Evolutionary conservation across 2,797 vertebrate species (phyloP).

Genomic region (Anolis apletophallus): DNA sequence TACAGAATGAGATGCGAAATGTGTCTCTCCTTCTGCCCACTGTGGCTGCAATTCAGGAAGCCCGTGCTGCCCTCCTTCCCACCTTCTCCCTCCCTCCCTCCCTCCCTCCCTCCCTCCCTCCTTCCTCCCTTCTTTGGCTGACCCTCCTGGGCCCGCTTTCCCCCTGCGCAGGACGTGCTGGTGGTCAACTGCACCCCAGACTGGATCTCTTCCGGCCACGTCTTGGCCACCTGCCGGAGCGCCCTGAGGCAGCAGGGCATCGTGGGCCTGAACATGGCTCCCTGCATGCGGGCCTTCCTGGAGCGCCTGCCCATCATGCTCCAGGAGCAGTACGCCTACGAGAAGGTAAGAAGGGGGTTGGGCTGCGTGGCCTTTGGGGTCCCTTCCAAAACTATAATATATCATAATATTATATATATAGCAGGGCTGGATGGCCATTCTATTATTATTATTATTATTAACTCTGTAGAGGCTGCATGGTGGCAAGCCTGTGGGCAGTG

Average conservation of each 20-base stretch:
- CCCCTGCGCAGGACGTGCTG: conserved; percentile 86
- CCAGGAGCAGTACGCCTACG: conserved; percentile 96
- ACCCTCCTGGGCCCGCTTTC: no score
- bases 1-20: conserved; percentile 40
- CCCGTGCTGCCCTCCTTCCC: no score
- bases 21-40: no score
- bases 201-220: conserved; percentile 89
- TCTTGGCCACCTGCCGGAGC: conserved; percentile 92
- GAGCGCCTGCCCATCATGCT: conserved; percentile 95
- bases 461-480: not conserved
- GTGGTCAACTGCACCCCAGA: conserved; percentile 93
- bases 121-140: conserved; percentile 27
- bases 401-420: no score
- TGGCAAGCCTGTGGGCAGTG: not conserved
- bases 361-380: no score
- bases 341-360: conserved; percentile 84
- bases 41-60: no score
- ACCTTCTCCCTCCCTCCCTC: no score
- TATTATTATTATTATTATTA: no score
- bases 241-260: conserved; percentile 94
- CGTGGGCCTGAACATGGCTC: conserved; percentile 92
- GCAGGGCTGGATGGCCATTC: no score
- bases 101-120: no score
- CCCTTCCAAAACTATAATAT: no score
- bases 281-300: conserved; percentile 96